These are phyloP conservation scores for Eilema griseolum DNA, from an alignment of 2,888 invertebrate species.

Conservation along the genomic window DNA sequence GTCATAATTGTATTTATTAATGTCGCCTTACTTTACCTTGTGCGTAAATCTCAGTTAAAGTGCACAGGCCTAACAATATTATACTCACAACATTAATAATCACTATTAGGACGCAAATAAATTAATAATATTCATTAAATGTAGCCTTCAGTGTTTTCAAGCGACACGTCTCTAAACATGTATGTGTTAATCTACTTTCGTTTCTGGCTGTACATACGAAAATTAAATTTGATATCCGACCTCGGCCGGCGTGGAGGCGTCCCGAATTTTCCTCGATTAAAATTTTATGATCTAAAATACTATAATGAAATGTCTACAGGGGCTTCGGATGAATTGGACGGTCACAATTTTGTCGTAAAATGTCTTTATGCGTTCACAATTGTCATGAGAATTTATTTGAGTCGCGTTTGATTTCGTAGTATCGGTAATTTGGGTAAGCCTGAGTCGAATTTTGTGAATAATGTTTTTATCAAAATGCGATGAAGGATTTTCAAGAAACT, in stretches of 20 bases:
- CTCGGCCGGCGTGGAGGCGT: constrained; percentile 22
- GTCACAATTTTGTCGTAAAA: constrained; percentile 54
- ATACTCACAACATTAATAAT: not conserved
- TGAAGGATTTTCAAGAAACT: not conserved
- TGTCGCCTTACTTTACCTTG: too few relatives aligned
- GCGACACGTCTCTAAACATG: not conserved
- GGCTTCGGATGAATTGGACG: constrained; percentile 44
- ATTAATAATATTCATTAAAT: not conserved
- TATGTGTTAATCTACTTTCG: constrained; percentile 18
- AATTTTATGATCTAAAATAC: constrained; percentile 51
- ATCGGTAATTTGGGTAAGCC: not conserved
- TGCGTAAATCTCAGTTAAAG: too few relatives aligned
- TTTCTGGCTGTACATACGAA: constrained; percentile 23
- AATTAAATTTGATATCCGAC: constrained; percentile 49
- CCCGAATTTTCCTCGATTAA: constrained; percentile 50
- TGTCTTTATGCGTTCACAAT: constrained; percentile 52
- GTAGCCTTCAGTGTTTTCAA: not conserved
- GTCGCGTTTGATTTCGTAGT: constrained; percentile 6
- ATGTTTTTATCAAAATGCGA: not conserved
- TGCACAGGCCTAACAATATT: too few relatives aligned
- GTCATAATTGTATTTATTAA: too few relatives aligned
- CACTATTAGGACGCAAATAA: not conserved
- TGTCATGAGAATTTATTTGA: constrained; percentile 43
- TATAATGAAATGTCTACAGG: constrained; percentile 48
- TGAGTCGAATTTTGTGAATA: not conserved